Conservation (phyloP, 2,797 vertebrate genomes). For the Urosaurus nigricauda region DNA sequence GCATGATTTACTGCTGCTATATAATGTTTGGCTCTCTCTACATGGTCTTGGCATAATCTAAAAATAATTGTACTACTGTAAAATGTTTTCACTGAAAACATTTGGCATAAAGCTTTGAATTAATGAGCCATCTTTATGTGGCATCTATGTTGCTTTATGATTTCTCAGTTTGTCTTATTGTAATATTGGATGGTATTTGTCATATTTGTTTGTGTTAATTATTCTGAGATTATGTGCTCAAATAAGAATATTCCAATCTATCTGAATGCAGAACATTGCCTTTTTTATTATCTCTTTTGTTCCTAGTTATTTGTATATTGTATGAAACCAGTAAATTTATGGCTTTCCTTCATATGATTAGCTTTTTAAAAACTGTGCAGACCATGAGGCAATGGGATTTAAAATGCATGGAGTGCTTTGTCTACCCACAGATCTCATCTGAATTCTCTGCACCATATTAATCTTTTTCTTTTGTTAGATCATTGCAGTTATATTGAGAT, state of each 20-base stretch:
- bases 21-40: constrained; percentile 52
- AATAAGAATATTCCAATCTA: constrained; percentile 45
- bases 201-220: background rate
- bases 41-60: constrained; percentile 54
- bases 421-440: background rate
- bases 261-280: constrained; percentile 24
- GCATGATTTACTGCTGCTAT: constrained; percentile 64
- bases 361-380: background rate
- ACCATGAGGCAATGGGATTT: background rate
- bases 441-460: background rate
- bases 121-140: constrained; percentile 58
- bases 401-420: background rate
- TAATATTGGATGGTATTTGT: constrained; percentile 27
- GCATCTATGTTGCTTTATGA: constrained; percentile 61
- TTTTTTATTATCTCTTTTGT: constrained; percentile 7
- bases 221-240: constrained; percentile 35
- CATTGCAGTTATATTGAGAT: background rate
- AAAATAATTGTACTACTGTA: constrained; percentile 66
- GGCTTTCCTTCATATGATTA: background rate
- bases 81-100: constrained; percentile 65
- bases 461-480: too few species aligned
- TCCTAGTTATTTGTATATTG: background rate
- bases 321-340: background rate
- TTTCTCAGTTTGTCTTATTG: constrained; percentile 50
- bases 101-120: constrained; percentile 57